These are phyloP conservation scores for Acanthis flammea DNA, from an alignment of 2,797 vertebrate genomes.

Conservation along the genomic window DNA sequence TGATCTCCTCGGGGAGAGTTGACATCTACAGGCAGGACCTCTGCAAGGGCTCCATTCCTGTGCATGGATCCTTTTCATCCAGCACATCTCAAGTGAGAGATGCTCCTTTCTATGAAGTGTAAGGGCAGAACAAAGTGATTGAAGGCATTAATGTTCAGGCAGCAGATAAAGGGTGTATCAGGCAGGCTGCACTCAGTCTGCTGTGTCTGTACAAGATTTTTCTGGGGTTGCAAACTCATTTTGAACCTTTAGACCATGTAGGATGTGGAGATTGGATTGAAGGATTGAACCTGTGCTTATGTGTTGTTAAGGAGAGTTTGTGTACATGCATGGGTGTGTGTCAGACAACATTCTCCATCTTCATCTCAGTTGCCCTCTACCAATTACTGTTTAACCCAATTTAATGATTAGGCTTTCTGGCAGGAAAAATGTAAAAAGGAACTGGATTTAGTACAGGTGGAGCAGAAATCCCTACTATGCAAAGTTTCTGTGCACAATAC, in stretches of 20 bases:
- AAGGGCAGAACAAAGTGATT: conserved; percentile 26
- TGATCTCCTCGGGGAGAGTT: background rate
- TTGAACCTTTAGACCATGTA: background rate
- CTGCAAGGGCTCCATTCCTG: background rate
- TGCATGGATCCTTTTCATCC: background rate
- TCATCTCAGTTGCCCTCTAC: background rate
- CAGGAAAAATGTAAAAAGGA: background rate
- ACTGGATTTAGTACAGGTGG: background rate
- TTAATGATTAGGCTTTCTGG: background rate
- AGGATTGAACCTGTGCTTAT: background rate
- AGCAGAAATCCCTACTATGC: background rate
- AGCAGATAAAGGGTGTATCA: background rate
- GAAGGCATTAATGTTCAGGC: conserved; percentile 11
- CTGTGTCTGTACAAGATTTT: background rate
- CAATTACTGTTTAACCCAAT: background rate
- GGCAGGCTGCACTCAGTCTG: background rate
- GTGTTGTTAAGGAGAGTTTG: background rate
- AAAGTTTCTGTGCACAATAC: conserved; percentile 27
- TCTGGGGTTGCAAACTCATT: background rate
- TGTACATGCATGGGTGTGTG: rapidly evolving
- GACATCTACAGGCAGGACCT: background rate
- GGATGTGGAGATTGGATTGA: background rate
- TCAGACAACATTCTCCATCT: background rate
- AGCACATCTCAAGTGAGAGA: background rate
- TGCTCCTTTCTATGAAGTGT: background rate